Percentiles rank a stretch among this genome's conserved stretches.
phyloP scores from a whole-genome alignment of 2,888 invertebrate species.

The Lochmaea capreae region DNA sequence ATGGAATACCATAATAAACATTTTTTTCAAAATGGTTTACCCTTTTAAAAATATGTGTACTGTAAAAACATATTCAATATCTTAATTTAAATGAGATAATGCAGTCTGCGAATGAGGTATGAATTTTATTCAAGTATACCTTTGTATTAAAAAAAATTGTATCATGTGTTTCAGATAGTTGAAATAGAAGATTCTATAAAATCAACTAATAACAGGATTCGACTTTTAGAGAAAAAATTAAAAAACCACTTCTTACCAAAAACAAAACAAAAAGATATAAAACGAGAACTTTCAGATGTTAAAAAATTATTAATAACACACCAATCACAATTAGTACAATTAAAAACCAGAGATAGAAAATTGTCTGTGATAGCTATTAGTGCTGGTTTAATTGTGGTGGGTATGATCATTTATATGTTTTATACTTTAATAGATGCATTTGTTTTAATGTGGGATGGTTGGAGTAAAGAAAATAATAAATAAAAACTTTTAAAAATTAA shows the following conservation, averaged over 20 bases:
- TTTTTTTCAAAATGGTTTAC: background rate
- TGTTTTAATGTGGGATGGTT: constrained; percentile 50
- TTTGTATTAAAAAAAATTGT: too few species aligned
- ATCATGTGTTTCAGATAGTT: constrained; percentile 54
- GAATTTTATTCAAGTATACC: background rate
- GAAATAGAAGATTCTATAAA: constrained; percentile 59
- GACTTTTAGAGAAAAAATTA: constrained; percentile 56
- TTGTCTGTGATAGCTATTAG: constrained; percentile 48
- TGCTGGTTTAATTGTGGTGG: constrained; percentile 49
- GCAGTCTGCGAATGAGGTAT: background rate
- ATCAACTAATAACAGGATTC: constrained; percentile 55
- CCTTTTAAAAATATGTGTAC: background rate
- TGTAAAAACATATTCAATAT: background rate
- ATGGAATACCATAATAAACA: background rate
- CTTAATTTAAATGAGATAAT: background rate
- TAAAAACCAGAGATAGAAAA: constrained; percentile 57
- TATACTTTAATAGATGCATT: constrained; percentile 57
- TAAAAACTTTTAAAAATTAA: background rate
- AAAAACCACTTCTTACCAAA: constrained; percentile 50
- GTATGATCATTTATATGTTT: constrained; percentile 56
- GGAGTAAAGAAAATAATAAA: background rate
- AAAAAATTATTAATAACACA: constrained; percentile 59
- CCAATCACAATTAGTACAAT: constrained; percentile 57
- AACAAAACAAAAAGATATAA: constrained; percentile 52
- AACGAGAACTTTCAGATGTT: constrained; percentile 58